A percentile compares a stretch with the other conserved stretches of the same genome.
These are phyloP conservation scores for Dynastes grantii DNA, from an alignment of 2,888 invertebrate species.

Conservation along the genomic window DNA sequence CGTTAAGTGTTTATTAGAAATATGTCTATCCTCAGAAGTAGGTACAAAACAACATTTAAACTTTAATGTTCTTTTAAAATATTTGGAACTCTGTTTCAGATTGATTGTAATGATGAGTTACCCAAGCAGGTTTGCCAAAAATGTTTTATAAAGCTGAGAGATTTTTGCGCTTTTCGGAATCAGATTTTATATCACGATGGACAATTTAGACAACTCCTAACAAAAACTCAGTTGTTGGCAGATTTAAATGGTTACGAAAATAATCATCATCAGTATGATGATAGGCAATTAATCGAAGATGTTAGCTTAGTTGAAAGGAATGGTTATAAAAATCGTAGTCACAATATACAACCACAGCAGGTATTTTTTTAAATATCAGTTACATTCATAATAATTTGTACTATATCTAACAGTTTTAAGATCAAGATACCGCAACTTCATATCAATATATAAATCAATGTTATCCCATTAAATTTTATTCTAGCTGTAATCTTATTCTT, in stretches of 20 bases:
- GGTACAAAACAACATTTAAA: neutral
- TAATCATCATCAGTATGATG: slow-evolving; percentile 1
- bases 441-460: too few species aligned
- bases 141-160: slow-evolving; percentile 8
- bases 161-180: slow-evolving; percentile 18
- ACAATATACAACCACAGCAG: neutral
- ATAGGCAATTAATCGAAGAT: neutral
- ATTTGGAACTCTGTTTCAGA: slow-evolving; percentile 2
- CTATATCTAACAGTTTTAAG: too few species aligned
- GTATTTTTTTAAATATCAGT: neutral
- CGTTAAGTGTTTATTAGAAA: slow-evolving; percentile 13
- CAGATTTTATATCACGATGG: slow-evolving; percentile 14
- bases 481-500: too few species aligned
- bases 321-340: neutral
- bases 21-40: slow-evolving; percentile 22
- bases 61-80: neutral
- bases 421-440: too few species aligned
- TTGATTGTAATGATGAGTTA: slow-evolving; percentile 3
- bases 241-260: neutral
- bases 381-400: neutral
- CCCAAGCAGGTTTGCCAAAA: slow-evolving; percentile 32
- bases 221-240: neutral
- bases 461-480: too few species aligned
- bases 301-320: neutral
- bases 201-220: slow-evolving; percentile 16